Percentiles rank a stretch among this genome's conserved stretches.
Evolutionary conservation across 2,113 vertebrate species (phyloP).

Genomic region (Oncorhynchus tshawytscha): DNA sequence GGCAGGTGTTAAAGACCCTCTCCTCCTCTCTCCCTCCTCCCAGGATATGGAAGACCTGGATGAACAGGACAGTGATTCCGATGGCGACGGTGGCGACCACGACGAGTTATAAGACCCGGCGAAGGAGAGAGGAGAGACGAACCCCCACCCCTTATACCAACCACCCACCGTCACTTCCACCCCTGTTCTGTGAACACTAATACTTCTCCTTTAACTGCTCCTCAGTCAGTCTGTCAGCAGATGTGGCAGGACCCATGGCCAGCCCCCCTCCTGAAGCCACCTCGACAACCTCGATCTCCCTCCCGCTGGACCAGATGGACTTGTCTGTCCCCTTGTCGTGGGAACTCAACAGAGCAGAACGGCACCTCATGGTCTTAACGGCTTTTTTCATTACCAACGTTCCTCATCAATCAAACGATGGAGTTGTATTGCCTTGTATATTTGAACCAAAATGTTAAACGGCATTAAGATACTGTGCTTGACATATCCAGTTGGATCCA

Average conservation of each 20-base stretch:
- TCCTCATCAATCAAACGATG: conserved; percentile 43
- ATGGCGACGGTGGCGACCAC: conserved; percentile 69
- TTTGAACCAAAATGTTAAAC: conserved; percentile 43
- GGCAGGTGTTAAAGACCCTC: not conserved
- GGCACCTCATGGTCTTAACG: conserved; percentile 43
- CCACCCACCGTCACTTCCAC: conserved; percentile 68
- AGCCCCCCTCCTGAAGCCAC: conserved; percentile 6
- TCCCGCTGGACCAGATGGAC: conserved; percentile 35
- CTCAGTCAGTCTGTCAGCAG: conserved; percentile 32
- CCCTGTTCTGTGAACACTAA: conserved; percentile 70
- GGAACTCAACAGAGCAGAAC: conserved; percentile 42
- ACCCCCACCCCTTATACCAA: conserved; percentile 54
- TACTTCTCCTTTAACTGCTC: conserved; percentile 51
- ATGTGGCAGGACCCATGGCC: conserved; percentile 16
- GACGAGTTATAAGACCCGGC: conserved; percentile 85
- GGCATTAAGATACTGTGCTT: conserved; percentile 34
- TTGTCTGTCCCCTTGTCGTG: conserved; percentile 35
- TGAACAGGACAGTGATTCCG: conserved; percentile 61
- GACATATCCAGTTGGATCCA: conserved; percentile 24
- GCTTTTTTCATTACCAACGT: conserved; percentile 50
- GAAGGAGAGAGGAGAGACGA: conserved; percentile 59
- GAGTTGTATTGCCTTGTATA: conserved; percentile 40
- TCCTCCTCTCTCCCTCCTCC: conserved; percentile 4
- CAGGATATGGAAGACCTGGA: conserved; percentile 87
- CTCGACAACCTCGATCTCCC: conserved; percentile 23